Percentiles rank a stretch among this genome's conserved stretches.
Evolutionary conservation across 1,140 invertebrate genomes (phyloP).

Genomic region (Scaptomyza hsui): DNA sequence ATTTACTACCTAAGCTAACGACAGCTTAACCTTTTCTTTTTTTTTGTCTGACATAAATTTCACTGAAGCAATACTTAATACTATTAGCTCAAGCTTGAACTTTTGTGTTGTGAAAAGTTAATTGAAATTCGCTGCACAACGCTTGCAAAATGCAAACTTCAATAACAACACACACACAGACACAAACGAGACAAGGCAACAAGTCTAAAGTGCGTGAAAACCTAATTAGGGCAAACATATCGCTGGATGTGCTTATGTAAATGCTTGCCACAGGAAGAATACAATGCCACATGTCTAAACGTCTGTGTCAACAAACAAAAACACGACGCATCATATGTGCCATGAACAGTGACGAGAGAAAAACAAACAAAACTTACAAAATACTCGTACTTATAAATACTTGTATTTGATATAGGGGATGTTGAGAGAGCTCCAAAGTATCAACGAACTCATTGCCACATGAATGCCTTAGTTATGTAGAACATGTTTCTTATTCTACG

Average conservation of each 20-base stretch:
- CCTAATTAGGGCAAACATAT: slow-evolving; percentile 34
- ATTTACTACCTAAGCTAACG: slow-evolving; percentile 2
- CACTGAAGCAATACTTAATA: no score
- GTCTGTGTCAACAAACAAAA: slow-evolving; percentile 39
- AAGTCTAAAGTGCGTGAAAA: slow-evolving; percentile 73
- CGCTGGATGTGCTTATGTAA: slow-evolving; percentile 58
- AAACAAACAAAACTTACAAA: slow-evolving; percentile 59
- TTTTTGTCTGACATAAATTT: slow-evolving; percentile 33
- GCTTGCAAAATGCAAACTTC: slow-evolving; percentile 38
- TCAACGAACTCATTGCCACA: slow-evolving; percentile 36
- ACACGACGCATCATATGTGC: slow-evolving; percentile 36
- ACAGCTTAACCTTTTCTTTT: slow-evolving; percentile 8
- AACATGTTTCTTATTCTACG: slow-evolving; percentile 39
- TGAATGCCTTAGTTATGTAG: slow-evolving; percentile 32
- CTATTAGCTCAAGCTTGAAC: slow-evolving; percentile 53
- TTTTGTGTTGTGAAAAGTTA: slow-evolving; percentile 49
- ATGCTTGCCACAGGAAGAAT: slow-evolving; percentile 71
- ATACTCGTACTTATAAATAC: slow-evolving; percentile 14
- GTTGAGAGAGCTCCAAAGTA: not conserved
- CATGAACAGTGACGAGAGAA: slow-evolving; percentile 54
- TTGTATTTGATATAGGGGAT: slow-evolving; percentile 11
- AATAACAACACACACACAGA: not conserved
- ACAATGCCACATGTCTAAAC: slow-evolving; percentile 58
- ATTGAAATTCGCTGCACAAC: slow-evolving; percentile 61
- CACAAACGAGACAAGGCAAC: slow-evolving; percentile 12